Base-by-base conservation (phyloP, 2,888 invertebrate species). In the Hoplodrina blanda region DNA sequence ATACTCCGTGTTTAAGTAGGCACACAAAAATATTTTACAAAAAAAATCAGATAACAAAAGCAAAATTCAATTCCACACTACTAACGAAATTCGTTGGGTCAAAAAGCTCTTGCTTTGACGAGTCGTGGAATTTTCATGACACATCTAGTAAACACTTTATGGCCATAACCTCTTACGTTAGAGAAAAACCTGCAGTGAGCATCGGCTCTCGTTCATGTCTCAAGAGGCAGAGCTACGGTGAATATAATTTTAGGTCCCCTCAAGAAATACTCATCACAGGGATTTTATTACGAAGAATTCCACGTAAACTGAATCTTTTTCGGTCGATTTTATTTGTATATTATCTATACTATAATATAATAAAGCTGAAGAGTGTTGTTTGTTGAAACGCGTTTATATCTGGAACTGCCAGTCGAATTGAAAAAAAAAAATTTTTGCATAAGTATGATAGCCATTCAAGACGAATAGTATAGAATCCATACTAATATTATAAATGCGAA, bases 181-280 rank as follows among this genome's bases (percentile, higher is more conserved):
- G 88, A 89, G 88, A 88, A 91, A 93, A 92, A 91, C 91, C 93
- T 94, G 93, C 91, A 94, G 88, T 91, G 94, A 95, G 91, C 94
- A 94, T 94, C 94, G 90, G 87, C 90, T 86, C 91, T 94, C 90
- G 87, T 91, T 89, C 89, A 85, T 88, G 92, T 92, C 91, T 94
- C 88, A 82, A 93, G 93, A 88, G 90, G 78, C 70, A 70, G 80
- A 80, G 86, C 88, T 85, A 88, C 87, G 90, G 85, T 88, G 93
- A 92, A 91, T 92, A 90, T 92, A 91, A 91, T 89, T 89, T 87
- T 83, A 88, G 87, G 85, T 83, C 85, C 88, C 87, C 89, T 88
- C 85, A 68, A 82, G 71, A 83, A 88, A 88, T 91, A 88, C 89
- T 90, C 75, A 73, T 80, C 73, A 74, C 62, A 72, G 46, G 65